Conservation (phyloP, 2,888 invertebrate genomes). For the Eupeodes luniger region DNA sequence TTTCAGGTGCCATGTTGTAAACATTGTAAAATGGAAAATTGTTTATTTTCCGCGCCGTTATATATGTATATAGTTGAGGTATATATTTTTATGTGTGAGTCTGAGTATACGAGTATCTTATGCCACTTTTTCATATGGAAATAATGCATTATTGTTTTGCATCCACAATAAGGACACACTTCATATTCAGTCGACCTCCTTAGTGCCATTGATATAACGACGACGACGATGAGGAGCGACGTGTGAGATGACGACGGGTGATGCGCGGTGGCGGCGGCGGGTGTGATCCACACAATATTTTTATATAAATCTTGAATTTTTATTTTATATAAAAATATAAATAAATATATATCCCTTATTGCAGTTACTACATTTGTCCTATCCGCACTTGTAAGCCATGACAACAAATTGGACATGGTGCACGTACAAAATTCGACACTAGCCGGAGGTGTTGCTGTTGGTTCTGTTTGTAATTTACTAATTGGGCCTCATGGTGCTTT, state of each 20-base stretch:
- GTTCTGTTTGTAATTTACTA: conserved; percentile 93
- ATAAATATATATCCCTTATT: conserved; percentile 56
- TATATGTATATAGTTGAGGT: neutral
- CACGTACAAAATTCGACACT: conserved; percentile 97
- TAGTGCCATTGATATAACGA: conserved; percentile 38
- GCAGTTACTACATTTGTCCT: conserved; percentile 92
- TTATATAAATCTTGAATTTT: neutral
- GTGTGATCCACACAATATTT: neutral
- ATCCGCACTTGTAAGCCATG: conserved; percentile 90
- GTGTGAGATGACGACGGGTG: neutral
- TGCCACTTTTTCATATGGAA: conserved; percentile 54
- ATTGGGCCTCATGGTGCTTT: conserved; percentile 93
- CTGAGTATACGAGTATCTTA: no score
- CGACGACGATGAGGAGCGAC: neutral
- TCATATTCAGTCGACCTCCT: conserved; percentile 65
- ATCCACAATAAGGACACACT: conserved; percentile 68
- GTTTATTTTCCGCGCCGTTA: conserved; percentile 53
- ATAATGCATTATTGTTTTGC: conserved; percentile 68
- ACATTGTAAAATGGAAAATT: conserved; percentile 61
- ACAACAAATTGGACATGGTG: conserved; percentile 94
- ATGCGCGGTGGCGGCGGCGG: neutral
- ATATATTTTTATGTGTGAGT: conserved; percentile 18
- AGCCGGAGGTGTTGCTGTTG: conserved; percentile 96
- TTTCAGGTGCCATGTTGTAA: conserved; percentile 69
- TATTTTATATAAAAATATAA: conserved; percentile 14